Evolutionary conservation across 2,113 vertebrate species (phyloP), one percentile per base, ranked within the genome.

Genomic region (Elgaria multicarinata): DNA sequence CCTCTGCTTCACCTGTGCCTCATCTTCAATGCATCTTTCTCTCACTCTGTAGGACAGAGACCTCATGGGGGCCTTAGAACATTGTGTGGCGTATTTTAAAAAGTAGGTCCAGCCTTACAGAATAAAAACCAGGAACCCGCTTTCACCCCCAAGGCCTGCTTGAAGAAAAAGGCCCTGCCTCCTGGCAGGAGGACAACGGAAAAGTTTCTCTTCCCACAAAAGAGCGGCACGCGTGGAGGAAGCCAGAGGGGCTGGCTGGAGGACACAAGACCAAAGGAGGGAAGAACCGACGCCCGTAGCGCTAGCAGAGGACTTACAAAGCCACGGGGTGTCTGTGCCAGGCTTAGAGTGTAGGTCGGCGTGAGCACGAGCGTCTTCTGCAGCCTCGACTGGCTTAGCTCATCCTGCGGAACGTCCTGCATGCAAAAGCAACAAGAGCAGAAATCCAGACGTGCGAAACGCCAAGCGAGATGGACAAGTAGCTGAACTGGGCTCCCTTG

Each of bases 281-380:
- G 77, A 55, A 53, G 28, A 3, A 33, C n/a, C 7, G 2, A 79
- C n/a, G 4, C 2, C 9, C 6, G 24, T 42, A 39, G 1, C 12
- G 28, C 24, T 28, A 28, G 28, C 62, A 26, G 42, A 33, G 64
- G 50, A 85, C 93, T 87, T 90, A 96, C 94, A n/a, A 1, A 2
- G 26, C 39, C 83, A 0, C 0, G 3, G 0, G 14, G 36, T 44
- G 87, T 74, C 1, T 90, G 86, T 6, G 7, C 0, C 0, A 94
- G 67, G 44, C 14, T 94, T 91, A 92, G 31, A 28, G 88, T 90
- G 20, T 89, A 85, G 24, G 50, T 26, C 9, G 90, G 83, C 31
- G 39, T 33, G 6, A 79, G 62, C 42, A 71, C 6, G 33, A 12
- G 0, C 24, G 0, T 0, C 0, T 0, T 28, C 20, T 83, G 82